Conservation (phyloP, 2,113 vertebrate genomes). For the Sciurus niger region DNA sequence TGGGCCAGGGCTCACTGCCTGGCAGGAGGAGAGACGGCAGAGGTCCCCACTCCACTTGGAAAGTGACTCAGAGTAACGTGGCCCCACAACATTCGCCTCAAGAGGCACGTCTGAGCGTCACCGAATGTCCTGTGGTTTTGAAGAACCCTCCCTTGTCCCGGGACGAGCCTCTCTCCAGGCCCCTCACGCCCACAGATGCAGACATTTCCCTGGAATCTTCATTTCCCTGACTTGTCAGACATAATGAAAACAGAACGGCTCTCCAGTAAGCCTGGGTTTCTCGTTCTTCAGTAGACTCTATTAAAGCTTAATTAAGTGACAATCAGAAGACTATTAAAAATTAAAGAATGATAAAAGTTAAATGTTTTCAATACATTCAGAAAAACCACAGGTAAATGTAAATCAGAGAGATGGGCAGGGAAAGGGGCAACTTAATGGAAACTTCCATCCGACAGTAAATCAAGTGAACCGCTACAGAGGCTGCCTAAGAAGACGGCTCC, state of each 20-base stretch:
- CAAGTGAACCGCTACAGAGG: slow-evolving; percentile 22
- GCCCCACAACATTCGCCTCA: slow-evolving; percentile 54
- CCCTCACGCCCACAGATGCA: slow-evolving; percentile 25
- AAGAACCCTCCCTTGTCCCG: slow-evolving; percentile 66
- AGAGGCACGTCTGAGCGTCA: slow-evolving; percentile 49
- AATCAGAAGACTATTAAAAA: slow-evolving; percentile 83
- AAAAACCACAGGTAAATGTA: slow-evolving; percentile 81
- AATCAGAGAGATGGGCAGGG: slow-evolving; percentile 76
- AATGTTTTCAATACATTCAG: slow-evolving; percentile 79
- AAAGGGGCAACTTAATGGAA: slow-evolving; percentile 81
- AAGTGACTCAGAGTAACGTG: slow-evolving; percentile 65
- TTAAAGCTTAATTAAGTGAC: slow-evolving; percentile 84
- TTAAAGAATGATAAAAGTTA: slow-evolving; percentile 83
- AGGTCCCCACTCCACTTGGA: slow-evolving; percentile 10
- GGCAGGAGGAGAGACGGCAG: not conserved
- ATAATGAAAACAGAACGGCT: slow-evolving; percentile 78
- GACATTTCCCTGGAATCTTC: slow-evolving; percentile 38
- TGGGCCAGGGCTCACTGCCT: not conserved
- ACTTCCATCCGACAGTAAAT: slow-evolving; percentile 79
- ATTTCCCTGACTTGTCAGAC: slow-evolving; percentile 69
- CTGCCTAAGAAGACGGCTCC: not conserved
- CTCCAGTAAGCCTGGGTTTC: slow-evolving; percentile 60
- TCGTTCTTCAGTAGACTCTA: slow-evolving; percentile 68
- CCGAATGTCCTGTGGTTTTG: slow-evolving; percentile 77
- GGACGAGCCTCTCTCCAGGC: slow-evolving; percentile 53